These are phyloP conservation scores for Acholoe squamosa DNA, from an alignment of 2,888 invertebrate species.

Conservation along the genomic window DNA sequence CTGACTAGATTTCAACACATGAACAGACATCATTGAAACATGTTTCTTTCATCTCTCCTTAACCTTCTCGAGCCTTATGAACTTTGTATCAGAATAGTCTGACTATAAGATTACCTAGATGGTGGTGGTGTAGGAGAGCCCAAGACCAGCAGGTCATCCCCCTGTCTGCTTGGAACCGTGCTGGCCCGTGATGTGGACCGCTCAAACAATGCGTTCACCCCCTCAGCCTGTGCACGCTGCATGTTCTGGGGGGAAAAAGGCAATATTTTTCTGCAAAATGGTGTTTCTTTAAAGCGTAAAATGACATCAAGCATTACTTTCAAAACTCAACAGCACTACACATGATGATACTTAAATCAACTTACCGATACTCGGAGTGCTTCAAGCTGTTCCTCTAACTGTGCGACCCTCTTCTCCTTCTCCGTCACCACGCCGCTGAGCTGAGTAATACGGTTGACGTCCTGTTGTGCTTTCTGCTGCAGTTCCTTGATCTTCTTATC, in stretches of 20 bases:
- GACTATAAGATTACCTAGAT: slow-evolving; percentile 32
- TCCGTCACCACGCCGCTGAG: slow-evolving; percentile 80
- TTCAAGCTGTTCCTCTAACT: slow-evolving; percentile 78
- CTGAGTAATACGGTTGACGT: slow-evolving; percentile 80
- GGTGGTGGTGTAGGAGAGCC: slow-evolving; percentile 1
- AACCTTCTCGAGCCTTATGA: too few species aligned
- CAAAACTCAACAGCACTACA: too few species aligned
- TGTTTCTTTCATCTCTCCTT: too few species aligned
- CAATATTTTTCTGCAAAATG: background rate
- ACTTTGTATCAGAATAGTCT: too few species aligned
- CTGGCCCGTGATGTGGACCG: slow-evolving; percentile 23
- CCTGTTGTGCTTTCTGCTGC: slow-evolving; percentile 77
- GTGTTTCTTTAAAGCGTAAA: too few species aligned
- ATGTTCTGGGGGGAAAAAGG: slow-evolving; percentile 46
- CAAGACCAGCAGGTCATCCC: background rate
- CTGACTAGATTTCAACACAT: too few species aligned
- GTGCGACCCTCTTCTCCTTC: slow-evolving; percentile 79
- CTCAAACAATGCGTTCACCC: slow-evolving; percentile 64
- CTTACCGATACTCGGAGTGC: slow-evolving; percentile 76
- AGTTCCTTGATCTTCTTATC: slow-evolving; percentile 74
- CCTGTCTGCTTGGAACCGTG: background rate
- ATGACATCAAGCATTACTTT: too few species aligned
- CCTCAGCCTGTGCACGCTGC: slow-evolving; percentile 66
- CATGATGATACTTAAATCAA: too few species aligned
- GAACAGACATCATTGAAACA: too few species aligned